A percentile compares a stretch with the other conserved stretches of the same genome.
phyloP scores from a whole-genome alignment of 1,140 invertebrate genomes.

The Cyclina sinensis region DNA sequence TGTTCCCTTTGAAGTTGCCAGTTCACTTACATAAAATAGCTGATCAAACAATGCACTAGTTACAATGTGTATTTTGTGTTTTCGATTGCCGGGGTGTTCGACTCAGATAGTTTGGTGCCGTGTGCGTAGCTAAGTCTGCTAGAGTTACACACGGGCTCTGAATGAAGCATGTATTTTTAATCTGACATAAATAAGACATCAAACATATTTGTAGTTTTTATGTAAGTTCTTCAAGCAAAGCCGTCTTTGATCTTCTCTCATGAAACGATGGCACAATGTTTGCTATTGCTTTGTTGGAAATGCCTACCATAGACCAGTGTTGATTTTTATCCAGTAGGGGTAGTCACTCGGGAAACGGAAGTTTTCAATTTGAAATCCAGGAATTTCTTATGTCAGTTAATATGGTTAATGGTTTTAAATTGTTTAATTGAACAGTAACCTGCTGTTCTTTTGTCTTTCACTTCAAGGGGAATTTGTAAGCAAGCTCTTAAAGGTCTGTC shows the following conservation, averaged over 20 bases:
- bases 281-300: conserved; percentile 62
- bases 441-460: neutral
- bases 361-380: conserved; percentile 34
- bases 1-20: conserved; percentile 50
- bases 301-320: conserved; percentile 52
- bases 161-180: conserved; percentile 68
- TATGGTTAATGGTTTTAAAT: conserved; percentile 18
- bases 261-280: conserved; percentile 64
- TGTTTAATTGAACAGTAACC: conserved; percentile 2
- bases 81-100: conserved; percentile 19
- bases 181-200: conserved; percentile 69
- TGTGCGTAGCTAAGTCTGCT: conserved; percentile 19
- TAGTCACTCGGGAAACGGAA: conserved; percentile 33
- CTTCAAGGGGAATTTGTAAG: conserved; percentile 7
- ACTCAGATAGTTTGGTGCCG: conserved; percentile 31
- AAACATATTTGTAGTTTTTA: conserved; percentile 68
- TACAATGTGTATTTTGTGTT: conserved; percentile 66
- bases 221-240: conserved; percentile 69
- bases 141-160: conserved; percentile 29
- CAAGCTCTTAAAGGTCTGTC: neutral
- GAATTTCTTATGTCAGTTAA: conserved; percentile 40
- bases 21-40: conserved; percentile 68
- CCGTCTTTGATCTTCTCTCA: conserved; percentile 53
- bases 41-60: conserved; percentile 67
- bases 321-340: conserved; percentile 51